Evolutionary conservation across 1,140 invertebrate species (phyloP), one percentile per base, ranked within the genome.

Genomic region (Mesaphorura yosii): DNA sequence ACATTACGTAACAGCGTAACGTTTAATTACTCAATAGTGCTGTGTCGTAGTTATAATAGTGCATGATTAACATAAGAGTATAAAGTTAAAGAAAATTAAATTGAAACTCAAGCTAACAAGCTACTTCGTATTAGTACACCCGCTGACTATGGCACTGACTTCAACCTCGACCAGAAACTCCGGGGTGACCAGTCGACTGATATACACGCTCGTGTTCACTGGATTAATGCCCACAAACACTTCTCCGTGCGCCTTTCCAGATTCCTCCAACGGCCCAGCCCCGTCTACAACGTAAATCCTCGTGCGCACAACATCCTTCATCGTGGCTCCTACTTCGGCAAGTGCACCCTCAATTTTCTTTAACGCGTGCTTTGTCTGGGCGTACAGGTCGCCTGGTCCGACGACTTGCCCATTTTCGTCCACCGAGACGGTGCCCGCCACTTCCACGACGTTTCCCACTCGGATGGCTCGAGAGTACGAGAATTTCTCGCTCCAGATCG

Each of bases 131-230:
- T n/a, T n/a, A n/a, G n/a, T n/a, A n/a, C n/a, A n/a, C n/a, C n/a
- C n/a, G 17, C 40, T 22, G 7, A 37, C 20, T 2, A 54, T 38
- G 10, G 52, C 52, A 1, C 45, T 37, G 14, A 48, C 52, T 54
- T 54, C 52, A 54, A 54, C 48, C 37, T 54, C 52, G n/a, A 54
- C 42, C 4, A 54, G 15, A 15, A 54, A 48, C 7, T 48, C 52
- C 0, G 37, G 17, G 14, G 41, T 22, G 1, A 54, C 38, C 3
- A 54, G 52, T 0, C 39, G 14, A 23, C n/a, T n/a, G n/a, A n/a
- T n/a, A n/a, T 51, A 40, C 6, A 57, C 40, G 6, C 51, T 29
- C n/a, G 55, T 51, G 31, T 29, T 26, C 6, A 40, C 55, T 10
- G 55, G 55, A 12, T 44, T 38, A n/a, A 57, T 57, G 1, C 40